Conservation (phyloP, 2,113 vertebrate species). For the Poeciliopsis prolifica region DNA sequence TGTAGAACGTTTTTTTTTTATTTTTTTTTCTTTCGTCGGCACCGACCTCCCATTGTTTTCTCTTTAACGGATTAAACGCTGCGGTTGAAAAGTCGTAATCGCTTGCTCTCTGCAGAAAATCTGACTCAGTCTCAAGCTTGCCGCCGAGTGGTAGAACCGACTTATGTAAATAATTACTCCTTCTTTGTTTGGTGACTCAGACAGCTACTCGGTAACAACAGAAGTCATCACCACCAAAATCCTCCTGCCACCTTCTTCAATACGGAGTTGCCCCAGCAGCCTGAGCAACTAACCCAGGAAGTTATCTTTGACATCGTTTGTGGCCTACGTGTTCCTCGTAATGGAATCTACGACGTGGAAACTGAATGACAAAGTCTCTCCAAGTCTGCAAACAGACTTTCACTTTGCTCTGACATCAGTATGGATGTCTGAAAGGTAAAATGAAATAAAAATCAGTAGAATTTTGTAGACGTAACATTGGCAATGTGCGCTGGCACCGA, state of each 20-base stretch:
- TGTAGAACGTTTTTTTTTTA: no score
- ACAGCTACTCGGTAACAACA: constrained; percentile 25
- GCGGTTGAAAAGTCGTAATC: constrained; percentile 1
- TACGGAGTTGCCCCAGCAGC: constrained; percentile 12
- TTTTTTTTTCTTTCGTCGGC: no score
- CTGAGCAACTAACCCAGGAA: background rate
- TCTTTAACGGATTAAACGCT: no score
- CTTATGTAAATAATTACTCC: constrained; percentile 61
- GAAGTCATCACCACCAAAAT: constrained; percentile 28
- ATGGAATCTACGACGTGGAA: background rate
- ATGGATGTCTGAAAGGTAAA: no score
- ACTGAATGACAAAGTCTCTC: no score
- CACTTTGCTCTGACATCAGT: no score
- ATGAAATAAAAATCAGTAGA: no score
- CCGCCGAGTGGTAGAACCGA: background rate
- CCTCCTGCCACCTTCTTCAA: background rate
- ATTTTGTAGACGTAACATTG: no score
- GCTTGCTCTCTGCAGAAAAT: background rate
- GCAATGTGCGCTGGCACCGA: no score
- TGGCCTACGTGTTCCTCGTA: background rate
- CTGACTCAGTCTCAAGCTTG: background rate
- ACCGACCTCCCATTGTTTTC: no score
- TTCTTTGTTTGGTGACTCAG: constrained; percentile 56
- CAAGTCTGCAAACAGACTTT: no score
- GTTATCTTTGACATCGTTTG: background rate